A percentile compares a stretch with the other conserved stretches of the same genome.
Evolutionary conservation across 2,888 invertebrate genomes (phyloP).

Genomic region (Caenorhabditis angaria): DNA sequence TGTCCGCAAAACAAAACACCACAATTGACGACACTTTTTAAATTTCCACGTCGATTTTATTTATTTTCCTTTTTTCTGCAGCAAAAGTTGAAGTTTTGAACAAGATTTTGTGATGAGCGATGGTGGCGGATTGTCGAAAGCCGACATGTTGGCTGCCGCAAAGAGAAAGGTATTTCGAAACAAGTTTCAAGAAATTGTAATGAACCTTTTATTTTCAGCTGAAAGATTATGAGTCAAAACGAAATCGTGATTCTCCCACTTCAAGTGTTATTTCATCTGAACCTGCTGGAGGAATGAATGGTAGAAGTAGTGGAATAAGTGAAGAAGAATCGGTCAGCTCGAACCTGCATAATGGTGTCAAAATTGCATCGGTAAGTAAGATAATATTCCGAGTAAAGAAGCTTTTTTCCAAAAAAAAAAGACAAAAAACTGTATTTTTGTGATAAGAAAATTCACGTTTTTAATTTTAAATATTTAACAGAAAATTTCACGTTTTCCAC

Average conservation of each 20-base stretch:
- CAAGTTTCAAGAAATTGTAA: not conserved
- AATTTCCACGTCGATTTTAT: constrained; percentile 35
- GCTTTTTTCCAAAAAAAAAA: not conserved
- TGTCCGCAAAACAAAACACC: not conserved
- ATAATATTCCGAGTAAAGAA: not conserved
- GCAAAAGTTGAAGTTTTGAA: constrained; percentile 5
- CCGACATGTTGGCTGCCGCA: constrained; percentile 58
- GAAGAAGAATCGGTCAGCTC: constrained; percentile 15
- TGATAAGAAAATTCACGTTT: constrained; percentile 1
- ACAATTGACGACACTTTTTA: constrained; percentile 4
- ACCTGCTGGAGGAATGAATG: constrained; percentile 21
- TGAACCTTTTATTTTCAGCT: constrained; percentile 40
- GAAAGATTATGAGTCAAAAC: constrained; percentile 49
- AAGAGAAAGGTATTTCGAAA: constrained; percentile 42
- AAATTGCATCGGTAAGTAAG: not conserved
- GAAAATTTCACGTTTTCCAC: not conserved
- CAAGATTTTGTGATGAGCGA: constrained; percentile 21
- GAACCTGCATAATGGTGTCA: not conserved
- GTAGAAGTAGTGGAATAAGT: constrained; percentile 31
- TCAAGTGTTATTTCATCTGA: constrained; percentile 38
- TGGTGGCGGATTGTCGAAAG: constrained; percentile 31
- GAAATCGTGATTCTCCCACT: constrained; percentile 30
- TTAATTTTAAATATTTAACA: not conserved
- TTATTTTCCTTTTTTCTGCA: constrained; percentile 5
- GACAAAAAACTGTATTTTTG: constrained; percentile 2